phyloP scores from a whole-genome alignment of 2,888 invertebrate species.

The Heteropelma amictum region DNA sequence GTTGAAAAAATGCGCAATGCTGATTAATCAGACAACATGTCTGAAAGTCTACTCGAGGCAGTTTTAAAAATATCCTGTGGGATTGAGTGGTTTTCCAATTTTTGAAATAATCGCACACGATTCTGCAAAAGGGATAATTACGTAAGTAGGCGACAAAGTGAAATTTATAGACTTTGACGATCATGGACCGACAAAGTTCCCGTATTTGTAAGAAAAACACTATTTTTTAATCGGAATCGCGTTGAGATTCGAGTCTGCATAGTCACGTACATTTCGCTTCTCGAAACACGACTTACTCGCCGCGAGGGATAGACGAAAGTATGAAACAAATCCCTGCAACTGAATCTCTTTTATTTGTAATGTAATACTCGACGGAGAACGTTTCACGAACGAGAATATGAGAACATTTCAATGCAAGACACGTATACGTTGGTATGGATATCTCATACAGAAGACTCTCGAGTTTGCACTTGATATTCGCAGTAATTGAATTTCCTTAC shows the following conservation, averaged over 20 bases:
- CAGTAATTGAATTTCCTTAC: slow-evolving; percentile 40
- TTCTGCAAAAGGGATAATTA: too few species aligned
- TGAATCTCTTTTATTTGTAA: slow-evolving; percentile 4
- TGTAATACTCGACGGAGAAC: slow-evolving; percentile 21
- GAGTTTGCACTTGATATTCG: slow-evolving; percentile 37
- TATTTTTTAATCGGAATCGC: too few species aligned
- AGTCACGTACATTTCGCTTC: slow-evolving; percentile 20
- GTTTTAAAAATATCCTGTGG: too few species aligned
- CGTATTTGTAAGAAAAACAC: too few species aligned
- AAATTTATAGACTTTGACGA: too few species aligned
- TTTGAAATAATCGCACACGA: too few species aligned
- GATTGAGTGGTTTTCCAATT: too few species aligned
- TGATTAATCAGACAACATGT: too few species aligned
- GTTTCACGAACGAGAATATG: slow-evolving; percentile 32
- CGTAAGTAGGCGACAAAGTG: too few species aligned
- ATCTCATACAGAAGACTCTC: neutral
- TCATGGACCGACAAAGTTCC: too few species aligned
- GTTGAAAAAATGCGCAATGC: too few species aligned
- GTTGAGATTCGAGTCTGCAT: neutral
- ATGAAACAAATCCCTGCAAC: neutral
- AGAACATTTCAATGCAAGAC: slow-evolving; percentile 44
- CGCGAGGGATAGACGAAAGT: neutral
- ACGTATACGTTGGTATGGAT: slow-evolving; percentile 33
- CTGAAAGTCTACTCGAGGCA: too few species aligned
- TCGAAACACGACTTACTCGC: neutral